Conservation (phyloP, 2,888 invertebrate species). For the Vanessa cardui region DNA sequence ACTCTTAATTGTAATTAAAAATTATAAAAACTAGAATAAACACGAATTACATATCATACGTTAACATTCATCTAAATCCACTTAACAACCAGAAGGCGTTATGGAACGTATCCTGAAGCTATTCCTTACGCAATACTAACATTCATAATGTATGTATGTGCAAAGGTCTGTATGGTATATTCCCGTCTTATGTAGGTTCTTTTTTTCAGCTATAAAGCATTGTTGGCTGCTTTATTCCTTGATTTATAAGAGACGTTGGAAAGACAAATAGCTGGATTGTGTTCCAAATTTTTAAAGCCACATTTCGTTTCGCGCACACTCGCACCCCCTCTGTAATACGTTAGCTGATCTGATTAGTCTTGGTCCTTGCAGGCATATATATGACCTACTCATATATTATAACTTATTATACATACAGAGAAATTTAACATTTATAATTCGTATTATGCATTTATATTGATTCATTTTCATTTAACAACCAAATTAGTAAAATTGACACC, state of each 20-base stretch:
- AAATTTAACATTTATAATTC: no score
- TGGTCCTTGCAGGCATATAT: constrained; percentile 42
- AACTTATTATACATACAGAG: no score
- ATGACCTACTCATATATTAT: no score
- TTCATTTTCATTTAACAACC: no score
- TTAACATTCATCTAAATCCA: constrained; percentile 11
- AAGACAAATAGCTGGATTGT: constrained; percentile 91
- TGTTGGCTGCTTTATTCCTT: constrained; percentile 85
- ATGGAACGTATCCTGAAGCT: constrained; percentile 45
- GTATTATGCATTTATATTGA: no score
- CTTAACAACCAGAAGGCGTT: constrained; percentile 23
- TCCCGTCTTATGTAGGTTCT: constrained; percentile 80
- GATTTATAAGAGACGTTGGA: constrained; percentile 88
- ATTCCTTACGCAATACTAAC: constrained; percentile 73
- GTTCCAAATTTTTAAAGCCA: constrained; percentile 91
- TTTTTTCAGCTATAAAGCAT: constrained; percentile 84
- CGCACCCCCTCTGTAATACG: constrained; percentile 71
- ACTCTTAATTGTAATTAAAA: not conserved
- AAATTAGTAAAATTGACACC: no score
- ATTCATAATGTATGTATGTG: constrained; percentile 71
- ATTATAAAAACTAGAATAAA: not conserved
- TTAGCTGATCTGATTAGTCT: constrained; percentile 59
- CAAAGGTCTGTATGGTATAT: constrained; percentile 79
- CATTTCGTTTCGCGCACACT: constrained; percentile 86
- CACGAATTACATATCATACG: not conserved